Percentiles rank a stretch among this genome's conserved stretches.
Conservation (phyloP, 2,888 invertebrate genomes). For the Leptinotarsa tumamoca region DNA sequence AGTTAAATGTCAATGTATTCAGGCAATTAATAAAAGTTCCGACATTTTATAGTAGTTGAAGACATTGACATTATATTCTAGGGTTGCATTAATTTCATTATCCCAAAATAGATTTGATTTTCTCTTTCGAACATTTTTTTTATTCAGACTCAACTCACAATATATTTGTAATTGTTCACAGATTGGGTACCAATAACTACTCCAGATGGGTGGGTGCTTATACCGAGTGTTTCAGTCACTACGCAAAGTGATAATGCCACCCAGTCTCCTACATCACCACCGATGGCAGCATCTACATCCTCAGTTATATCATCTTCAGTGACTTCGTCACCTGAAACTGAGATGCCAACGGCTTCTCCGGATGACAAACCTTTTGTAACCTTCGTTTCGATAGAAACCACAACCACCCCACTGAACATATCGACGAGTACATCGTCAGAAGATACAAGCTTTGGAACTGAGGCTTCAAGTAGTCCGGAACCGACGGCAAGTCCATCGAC, state of each 20-base stretch:
- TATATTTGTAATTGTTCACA: slow-evolving; percentile 28
- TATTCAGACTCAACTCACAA: too few species aligned
- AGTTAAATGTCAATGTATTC: too few species aligned
- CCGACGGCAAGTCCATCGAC: slow-evolving; percentile 28
- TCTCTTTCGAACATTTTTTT: too few species aligned
- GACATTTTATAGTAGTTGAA: too few species aligned
- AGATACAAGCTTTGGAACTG: slow-evolving; percentile 26
- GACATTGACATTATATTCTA: too few species aligned
- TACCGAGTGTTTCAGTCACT: slow-evolving; percentile 61
- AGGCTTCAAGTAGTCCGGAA: slow-evolving; percentile 25
- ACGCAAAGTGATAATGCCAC: slow-evolving; percentile 27
- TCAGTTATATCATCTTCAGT: slow-evolving; percentile 50
- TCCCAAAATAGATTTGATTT: too few species aligned
- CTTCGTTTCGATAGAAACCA: slow-evolving; percentile 16
- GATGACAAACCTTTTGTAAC: not conserved
- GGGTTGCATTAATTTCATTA: too few species aligned
- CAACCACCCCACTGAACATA: slow-evolving; percentile 17
- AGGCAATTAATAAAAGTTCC: too few species aligned
- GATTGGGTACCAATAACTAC: slow-evolving; percentile 76
- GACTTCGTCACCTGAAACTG: slow-evolving; percentile 23
- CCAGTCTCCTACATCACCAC: slow-evolving; percentile 46
- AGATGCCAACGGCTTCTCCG: slow-evolving; percentile 39
- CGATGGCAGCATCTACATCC: too few species aligned
- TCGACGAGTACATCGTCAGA: slow-evolving; percentile 23
- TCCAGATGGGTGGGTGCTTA: slow-evolving; percentile 76